A percentile compares a stretch with the other conserved stretches of the same genome.
phyloP scores from a whole-genome alignment of 2,113 vertebrate species.

The Cnemophilus loriae region DNA sequence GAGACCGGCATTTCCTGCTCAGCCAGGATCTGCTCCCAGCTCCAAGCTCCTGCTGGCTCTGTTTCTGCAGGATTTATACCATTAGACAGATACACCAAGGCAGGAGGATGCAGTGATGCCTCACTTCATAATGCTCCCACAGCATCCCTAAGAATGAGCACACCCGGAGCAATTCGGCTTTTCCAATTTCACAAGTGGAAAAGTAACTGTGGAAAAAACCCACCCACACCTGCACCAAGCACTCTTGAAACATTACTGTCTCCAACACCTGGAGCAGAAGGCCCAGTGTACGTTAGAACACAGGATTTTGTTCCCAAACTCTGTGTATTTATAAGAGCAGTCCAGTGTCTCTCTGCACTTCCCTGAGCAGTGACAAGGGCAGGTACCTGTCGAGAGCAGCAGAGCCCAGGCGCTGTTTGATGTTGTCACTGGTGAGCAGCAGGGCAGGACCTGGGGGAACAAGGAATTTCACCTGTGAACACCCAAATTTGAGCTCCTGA shows the following conservation, averaged over 20 bases:
- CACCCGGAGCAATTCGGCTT: neutral
- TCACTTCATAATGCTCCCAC: neutral
- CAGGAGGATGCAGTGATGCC: neutral
- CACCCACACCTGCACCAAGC: neutral
- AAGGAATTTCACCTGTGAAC: neutral
- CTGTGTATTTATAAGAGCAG: neutral
- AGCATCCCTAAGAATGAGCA: neutral
- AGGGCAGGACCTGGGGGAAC: slow-evolving; percentile 79
- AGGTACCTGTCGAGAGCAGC: slow-evolving; percentile 90
- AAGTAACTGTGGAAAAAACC: neutral
- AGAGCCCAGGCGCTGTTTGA: slow-evolving; percentile 86
- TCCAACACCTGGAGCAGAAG: neutral
- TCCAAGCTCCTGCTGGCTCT: neutral
- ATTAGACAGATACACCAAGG: neutral
- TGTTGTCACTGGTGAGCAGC: slow-evolving; percentile 89
- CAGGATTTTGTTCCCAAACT: neutral
- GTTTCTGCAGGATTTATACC: neutral
- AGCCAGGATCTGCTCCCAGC: neutral
- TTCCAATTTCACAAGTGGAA: neutral
- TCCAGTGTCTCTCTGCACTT: fast-evolving
- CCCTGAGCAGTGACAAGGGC: fast-evolving
- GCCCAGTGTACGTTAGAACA: fast-evolving
- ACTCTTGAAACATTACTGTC: neutral
- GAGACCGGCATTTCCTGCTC: neutral
- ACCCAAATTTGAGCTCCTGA: neutral